Conservation (phyloP, 1,140 invertebrate species). For the Pristionchus pacificus region DNA sequence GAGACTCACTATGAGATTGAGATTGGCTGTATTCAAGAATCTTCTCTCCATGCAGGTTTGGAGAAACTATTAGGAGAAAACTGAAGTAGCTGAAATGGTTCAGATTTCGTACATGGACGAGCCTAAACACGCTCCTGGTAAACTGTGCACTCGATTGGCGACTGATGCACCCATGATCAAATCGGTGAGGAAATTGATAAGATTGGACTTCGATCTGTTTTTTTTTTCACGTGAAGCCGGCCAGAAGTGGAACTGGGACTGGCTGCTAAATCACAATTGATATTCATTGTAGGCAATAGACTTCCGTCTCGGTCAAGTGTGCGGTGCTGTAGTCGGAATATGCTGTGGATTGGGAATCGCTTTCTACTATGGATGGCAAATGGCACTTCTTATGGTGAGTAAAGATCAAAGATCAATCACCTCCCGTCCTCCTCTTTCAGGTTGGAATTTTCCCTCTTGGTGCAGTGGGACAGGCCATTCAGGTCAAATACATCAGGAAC, state of each 20-base stretch:
- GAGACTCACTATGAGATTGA: conserved; percentile 59
- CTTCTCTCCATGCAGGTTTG: no score
- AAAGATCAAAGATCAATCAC: not conserved
- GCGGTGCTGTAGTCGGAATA: conserved; percentile 59
- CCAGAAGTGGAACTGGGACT: no score
- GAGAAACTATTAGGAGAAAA: conserved; percentile 60
- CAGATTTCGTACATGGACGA: conserved; percentile 63
- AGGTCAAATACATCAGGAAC: conserved; percentile 46
- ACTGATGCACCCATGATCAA: conserved; percentile 63
- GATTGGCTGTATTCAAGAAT: conserved; percentile 58
- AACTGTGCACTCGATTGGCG: conserved; percentile 61
- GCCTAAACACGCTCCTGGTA: conserved; percentile 60
- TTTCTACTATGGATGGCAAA: conserved; percentile 58
- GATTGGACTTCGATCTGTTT: no score
- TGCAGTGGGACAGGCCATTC: conserved; percentile 42
- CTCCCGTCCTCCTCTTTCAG: not conserved
- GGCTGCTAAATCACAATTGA: no score
- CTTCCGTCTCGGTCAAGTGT: conserved; percentile 56
- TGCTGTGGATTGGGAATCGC: conserved; percentile 54
- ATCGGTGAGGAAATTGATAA: conserved; percentile 51
- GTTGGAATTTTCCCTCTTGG: conserved; percentile 56
- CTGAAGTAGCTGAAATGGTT: no score
- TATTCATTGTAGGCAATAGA: conserved; percentile 60
- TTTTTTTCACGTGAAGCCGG: not conserved
- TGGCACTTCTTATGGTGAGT: conserved; percentile 48